Evolutionary conservation across 2,797 vertebrate genomes (phyloP), one percentile per base, ranked within the genome.

Genomic region (Fistularia commersonii): DNA sequence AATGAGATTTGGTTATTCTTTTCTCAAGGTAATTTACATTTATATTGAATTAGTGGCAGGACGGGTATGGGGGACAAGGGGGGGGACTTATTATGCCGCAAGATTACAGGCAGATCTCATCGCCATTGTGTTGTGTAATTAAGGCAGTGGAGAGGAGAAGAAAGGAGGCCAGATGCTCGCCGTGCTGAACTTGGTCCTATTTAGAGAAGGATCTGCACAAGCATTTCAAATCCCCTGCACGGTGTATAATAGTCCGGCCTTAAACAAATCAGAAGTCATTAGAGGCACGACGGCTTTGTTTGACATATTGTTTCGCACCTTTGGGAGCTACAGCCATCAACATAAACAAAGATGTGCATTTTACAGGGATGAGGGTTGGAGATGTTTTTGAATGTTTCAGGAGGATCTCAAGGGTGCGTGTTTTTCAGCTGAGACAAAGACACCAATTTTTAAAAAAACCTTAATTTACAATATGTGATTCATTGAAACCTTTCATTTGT

Each of bases 21-120:
- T 83, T 83, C 74, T 83, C 79, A 54, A 69, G 84, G 84, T 88
- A 81, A 92, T 92, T 90, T 90, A 91, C 90, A 91, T 91, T 90
- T 92, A 89, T 91, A 91, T 90, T 90, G 88, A 92, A 91, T 91
- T 91, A 92, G 84, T 76, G 77, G 84, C 74, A 67, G 80, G 72
- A 74, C 79, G 83, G 72, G 77, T 72, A 73, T 65, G 45, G 53
- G 61, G 38, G 32, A 23, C 23, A 23, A 23, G 41, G 45, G 61
- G 69, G 71, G 62, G 35, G 73, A 42, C 37, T 86, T 85, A 88
- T 90, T 90, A 89, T 86, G 68, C 79, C 76, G 68, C 32, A 70
- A 90, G 88, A 91, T 91, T 90, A 89, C 80, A 79, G 82, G 77
- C 86, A 84, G 87, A 88, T 90, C 81, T 87, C 81, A 79, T 86